These are phyloP conservation scores for Solenopsis invicta DNA, from an alignment of 1,140 invertebrate genomes.

Conservation along the genomic window DNA sequence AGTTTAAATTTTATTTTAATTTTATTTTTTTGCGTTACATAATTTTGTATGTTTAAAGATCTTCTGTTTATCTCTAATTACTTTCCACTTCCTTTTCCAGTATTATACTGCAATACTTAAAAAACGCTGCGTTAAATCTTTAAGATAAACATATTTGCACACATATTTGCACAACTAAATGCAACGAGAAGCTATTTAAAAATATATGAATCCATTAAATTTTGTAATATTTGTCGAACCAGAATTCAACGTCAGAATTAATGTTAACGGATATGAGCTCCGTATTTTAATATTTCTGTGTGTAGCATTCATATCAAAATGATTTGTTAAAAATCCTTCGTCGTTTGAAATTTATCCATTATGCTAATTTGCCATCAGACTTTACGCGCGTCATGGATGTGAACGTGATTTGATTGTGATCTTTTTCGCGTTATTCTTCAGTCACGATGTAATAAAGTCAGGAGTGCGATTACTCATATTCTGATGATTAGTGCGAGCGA, in stretches of 20 bases:
- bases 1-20: constrained; percentile 1
- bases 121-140: not conserved
- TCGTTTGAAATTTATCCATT: not conserved
- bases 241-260: not conserved
- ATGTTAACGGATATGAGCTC: not conserved
- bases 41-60: not conserved
- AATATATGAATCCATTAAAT: not conserved
- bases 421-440: not conserved
- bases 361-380: not conserved
- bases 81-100: not conserved
- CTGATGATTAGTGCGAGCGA: not conserved
- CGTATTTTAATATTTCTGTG: constrained; percentile 5
- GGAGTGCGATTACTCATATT: not conserved
- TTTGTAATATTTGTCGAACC: not conserved
- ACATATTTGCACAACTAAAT: not conserved
- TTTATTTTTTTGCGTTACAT: not conserved
- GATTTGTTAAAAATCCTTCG: not conserved
- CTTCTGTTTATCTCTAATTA: not conserved
- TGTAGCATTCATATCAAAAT: not conserved
- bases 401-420: not conserved
- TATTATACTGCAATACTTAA: not conserved
- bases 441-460: not conserved
- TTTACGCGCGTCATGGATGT: not conserved
- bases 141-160: not conserved
- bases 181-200: not conserved